Evolutionary conservation across 2,113 vertebrate species (phyloP).

Genomic region (Camelus bactrianus): DNA sequence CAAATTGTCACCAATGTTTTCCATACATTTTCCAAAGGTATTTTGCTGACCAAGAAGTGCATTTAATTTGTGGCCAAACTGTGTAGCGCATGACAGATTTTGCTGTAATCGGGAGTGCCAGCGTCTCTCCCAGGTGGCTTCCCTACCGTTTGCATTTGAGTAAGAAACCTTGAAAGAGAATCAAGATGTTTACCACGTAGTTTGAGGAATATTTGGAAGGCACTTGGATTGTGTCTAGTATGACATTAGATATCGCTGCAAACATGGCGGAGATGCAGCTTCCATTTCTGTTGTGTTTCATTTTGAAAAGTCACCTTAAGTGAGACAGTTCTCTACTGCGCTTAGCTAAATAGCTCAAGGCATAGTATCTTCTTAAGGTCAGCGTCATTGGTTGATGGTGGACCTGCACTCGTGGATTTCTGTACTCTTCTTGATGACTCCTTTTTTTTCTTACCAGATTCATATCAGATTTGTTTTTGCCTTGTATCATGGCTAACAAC

Average conservation of each 20-base stretch:
- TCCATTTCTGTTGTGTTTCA: neutral
- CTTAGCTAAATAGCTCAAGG: neutral
- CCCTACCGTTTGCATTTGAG: neutral
- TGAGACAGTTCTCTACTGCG: neutral
- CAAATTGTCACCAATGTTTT: neutral
- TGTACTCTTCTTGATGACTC: neutral
- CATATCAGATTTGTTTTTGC: neutral
- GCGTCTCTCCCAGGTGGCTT: neutral
- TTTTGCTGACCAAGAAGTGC: neutral
- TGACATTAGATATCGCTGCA: neutral
- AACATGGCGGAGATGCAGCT: neutral
- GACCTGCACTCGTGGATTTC: neutral
- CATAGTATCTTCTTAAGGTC: neutral
- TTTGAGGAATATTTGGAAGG: neutral
- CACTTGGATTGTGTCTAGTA: neutral
- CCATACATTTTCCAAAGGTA: neutral
- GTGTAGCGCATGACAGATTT: neutral
- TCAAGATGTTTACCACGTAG: neutral
- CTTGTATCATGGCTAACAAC: neutral
- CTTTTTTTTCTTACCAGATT: neutral
- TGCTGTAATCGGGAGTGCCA: neutral
- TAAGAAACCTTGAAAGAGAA: neutral
- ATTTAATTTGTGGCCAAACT: neutral
- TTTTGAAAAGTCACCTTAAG: neutral
- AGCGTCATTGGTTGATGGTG: neutral